Conservation (phyloP, 1,140 invertebrate species). For the Drosophila mauritiana region DNA sequence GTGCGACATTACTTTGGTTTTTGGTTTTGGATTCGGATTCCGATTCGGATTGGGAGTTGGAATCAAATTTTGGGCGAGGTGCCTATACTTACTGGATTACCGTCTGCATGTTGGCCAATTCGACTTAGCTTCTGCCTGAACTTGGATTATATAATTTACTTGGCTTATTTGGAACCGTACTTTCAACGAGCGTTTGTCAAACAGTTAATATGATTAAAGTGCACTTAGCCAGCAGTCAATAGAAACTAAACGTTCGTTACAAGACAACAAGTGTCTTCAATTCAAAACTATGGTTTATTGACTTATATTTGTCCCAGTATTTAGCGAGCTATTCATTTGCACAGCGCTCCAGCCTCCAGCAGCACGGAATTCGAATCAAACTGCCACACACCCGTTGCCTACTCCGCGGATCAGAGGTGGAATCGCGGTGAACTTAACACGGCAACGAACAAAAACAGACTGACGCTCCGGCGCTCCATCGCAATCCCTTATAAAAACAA, state of each 20-base stretch:
- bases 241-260: constrained; percentile 16
- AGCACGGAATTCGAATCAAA: constrained; percentile 45
- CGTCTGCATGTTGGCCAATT: constrained; percentile 71
- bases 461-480: constrained; percentile 21
- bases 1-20: not conserved
- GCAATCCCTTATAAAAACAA: constrained; percentile 49
- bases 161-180: constrained; percentile 31
- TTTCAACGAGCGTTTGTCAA: constrained; percentile 49
- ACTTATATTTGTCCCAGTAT: constrained; percentile 36
- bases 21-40: constrained; percentile 6
- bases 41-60: constrained; percentile 9
- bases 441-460: constrained; percentile 47
- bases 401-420: constrained; percentile 14
- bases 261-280: constrained; percentile 1
- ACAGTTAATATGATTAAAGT: constrained; percentile 68
- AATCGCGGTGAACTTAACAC: constrained; percentile 38
- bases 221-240: constrained; percentile 52
- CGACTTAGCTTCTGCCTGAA: not conserved
- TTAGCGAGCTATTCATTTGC: constrained; percentile 46
- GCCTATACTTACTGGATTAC: constrained; percentile 77
- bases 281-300: constrained; percentile 13
- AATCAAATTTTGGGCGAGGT: constrained; percentile 10
- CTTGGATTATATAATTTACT: constrained; percentile 40
- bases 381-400: constrained; percentile 30
- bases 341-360: constrained; percentile 41